These are phyloP conservation scores for Eupristina koningsbergeri DNA, from an alignment of 1,140 invertebrate genomes.

Conservation along the genomic window DNA sequence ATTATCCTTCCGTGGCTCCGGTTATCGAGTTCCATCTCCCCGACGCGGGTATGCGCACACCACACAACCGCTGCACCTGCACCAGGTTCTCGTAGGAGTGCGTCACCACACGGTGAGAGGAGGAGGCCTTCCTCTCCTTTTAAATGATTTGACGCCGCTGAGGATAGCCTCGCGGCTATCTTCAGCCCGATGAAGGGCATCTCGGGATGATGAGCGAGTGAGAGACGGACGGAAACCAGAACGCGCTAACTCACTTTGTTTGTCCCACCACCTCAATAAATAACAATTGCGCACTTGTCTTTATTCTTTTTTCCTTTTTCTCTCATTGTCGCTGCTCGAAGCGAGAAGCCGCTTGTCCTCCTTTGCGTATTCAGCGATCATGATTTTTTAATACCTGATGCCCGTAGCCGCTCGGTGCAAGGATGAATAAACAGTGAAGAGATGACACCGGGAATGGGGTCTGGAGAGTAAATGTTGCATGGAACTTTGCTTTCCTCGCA, in stretches of 20 bases:
- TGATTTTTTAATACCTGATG: background rate
- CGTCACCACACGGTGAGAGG: constrained; percentile 18
- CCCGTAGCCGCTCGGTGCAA: background rate
- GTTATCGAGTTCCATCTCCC: constrained; percentile 23
- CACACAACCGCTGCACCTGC: too few species aligned
- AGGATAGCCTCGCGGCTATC: constrained; percentile 34
- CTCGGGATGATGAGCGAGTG: too few species aligned
- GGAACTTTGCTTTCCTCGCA: background rate
- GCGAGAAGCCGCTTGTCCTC: background rate
- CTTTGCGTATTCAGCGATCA: background rate
- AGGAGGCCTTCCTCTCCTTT: too few species aligned
- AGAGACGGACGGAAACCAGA: background rate
- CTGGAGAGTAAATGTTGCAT: background rate
- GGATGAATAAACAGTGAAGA: background rate
- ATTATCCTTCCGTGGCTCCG: background rate
- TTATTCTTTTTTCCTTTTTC: background rate
- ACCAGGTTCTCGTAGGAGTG: too few species aligned
- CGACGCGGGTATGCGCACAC: background rate
- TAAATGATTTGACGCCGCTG: constrained; percentile 17
- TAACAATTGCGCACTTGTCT: constrained; percentile 32
- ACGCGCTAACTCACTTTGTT: constrained; percentile 29
- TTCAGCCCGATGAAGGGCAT: constrained; percentile 37
- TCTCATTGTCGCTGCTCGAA: background rate
- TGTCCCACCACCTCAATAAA: constrained; percentile 32
- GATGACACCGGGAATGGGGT: background rate